Conservation (phyloP, 2,113 vertebrate species). For the Canis aureus region DNA sequence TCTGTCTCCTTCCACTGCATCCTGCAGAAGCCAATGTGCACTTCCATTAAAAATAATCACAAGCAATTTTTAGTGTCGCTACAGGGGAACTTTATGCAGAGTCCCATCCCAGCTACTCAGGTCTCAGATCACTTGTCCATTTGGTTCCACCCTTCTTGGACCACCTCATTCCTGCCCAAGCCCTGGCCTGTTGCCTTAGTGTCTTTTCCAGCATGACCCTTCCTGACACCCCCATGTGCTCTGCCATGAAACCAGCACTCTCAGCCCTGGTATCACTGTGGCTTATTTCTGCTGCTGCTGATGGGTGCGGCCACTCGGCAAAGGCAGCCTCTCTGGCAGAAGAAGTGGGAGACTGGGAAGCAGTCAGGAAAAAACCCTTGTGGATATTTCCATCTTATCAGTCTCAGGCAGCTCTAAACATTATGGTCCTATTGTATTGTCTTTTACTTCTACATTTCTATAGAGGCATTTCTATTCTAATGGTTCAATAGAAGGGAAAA, state of each 20-base stretch:
- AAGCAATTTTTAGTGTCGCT: not conserved
- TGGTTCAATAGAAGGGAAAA: not conserved
- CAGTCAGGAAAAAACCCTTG: no score
- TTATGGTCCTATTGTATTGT: fast-evolving
- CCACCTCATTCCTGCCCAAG: not conserved
- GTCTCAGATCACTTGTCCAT: not conserved
- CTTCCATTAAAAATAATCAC: not conserved
- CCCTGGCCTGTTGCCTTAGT: not conserved
- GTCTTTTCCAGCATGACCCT: not conserved
- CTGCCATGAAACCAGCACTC: not conserved
- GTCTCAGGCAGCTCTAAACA: not conserved
- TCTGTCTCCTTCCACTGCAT: not conserved
- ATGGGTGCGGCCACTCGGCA: not conserved
- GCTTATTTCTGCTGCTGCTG: not conserved
- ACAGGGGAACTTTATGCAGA: not conserved
- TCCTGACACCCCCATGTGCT: not conserved
- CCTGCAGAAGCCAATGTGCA: not conserved
- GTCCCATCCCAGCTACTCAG: no score
- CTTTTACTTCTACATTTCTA: not conserved
- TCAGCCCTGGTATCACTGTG: not conserved
- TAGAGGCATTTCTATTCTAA: not conserved
- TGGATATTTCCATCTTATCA: not conserved
- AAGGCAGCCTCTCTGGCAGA: not conserved
- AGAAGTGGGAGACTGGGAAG: not conserved
- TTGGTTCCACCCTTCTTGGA: not conserved